Evolutionary conservation across 2,113 vertebrate genomes (phyloP).

Genomic region (Maylandia zebra): DNA sequence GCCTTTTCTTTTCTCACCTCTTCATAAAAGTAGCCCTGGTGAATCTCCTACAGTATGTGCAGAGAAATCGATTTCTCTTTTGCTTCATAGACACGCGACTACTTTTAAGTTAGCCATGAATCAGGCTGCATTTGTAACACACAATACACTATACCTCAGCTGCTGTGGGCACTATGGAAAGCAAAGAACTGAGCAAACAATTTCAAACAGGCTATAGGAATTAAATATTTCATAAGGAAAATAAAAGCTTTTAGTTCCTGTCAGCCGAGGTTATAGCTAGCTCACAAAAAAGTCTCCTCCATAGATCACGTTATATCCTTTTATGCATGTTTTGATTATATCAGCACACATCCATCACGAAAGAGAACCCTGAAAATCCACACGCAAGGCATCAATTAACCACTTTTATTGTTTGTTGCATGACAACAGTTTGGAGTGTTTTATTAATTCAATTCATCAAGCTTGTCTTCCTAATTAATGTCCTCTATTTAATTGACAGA

Average conservation of each 20-base stretch:
- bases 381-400: background rate
- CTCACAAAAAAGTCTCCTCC: background rate
- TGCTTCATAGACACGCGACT: background rate
- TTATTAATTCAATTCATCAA: background rate
- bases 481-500: background rate
- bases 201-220: background rate
- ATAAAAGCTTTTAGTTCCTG: background rate
- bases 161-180: background rate
- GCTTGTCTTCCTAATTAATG: constrained; percentile 3
- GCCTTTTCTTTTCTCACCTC: background rate
- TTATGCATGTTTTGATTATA: background rate
- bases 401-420: background rate
- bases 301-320: background rate
- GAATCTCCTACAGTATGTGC: background rate
- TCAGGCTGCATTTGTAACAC: background rate
- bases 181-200: background rate
- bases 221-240: background rate
- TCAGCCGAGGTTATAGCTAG: background rate
- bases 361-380: background rate
- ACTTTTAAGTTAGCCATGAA: background rate
- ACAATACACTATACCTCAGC: background rate
- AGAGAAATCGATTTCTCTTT: background rate
- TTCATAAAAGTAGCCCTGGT: background rate
- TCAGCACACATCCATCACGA: background rate
- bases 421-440: background rate